phyloP scores from a whole-genome alignment of 2,797 vertebrate genomes.

The Amblyraja radiata region DNA sequence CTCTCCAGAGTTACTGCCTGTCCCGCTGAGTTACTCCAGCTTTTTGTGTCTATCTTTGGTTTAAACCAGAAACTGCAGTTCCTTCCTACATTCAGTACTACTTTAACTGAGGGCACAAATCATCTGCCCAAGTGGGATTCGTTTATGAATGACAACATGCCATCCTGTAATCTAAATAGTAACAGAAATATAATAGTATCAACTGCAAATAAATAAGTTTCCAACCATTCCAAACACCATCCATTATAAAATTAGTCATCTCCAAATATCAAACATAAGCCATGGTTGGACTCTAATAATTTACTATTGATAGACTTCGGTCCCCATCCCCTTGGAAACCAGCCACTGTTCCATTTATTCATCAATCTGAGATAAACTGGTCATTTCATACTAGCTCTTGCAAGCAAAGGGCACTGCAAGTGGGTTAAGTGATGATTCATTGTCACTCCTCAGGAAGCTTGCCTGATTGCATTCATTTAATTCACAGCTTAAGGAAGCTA shows the following conservation, averaged over 20 bases:
- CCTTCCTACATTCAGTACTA: no score
- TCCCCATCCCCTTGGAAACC: background rate
- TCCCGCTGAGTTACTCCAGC: no score
- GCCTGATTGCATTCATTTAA: background rate
- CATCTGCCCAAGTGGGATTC: background rate
- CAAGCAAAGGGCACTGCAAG: background rate
- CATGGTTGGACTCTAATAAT: background rate
- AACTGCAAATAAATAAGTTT: background rate
- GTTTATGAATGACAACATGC: background rate
- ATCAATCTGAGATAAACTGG: background rate
- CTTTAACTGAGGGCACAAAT: no score
- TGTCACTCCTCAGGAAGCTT: background rate
- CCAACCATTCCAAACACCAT: background rate
- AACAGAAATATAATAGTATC: background rate
- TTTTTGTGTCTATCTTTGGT: no score
- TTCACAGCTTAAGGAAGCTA: background rate
- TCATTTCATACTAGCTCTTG: no score
- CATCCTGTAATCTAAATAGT: background rate
- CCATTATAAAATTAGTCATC: background rate
- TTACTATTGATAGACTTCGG: background rate
- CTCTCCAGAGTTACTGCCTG: no score
- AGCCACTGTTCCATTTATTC: background rate
- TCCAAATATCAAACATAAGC: background rate
- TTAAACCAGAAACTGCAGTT: no score
- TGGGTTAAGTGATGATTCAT: background rate